Evolutionary conservation across 2,888 invertebrate species (phyloP).

Genomic region (Dicyrtoma fusca): DNA sequence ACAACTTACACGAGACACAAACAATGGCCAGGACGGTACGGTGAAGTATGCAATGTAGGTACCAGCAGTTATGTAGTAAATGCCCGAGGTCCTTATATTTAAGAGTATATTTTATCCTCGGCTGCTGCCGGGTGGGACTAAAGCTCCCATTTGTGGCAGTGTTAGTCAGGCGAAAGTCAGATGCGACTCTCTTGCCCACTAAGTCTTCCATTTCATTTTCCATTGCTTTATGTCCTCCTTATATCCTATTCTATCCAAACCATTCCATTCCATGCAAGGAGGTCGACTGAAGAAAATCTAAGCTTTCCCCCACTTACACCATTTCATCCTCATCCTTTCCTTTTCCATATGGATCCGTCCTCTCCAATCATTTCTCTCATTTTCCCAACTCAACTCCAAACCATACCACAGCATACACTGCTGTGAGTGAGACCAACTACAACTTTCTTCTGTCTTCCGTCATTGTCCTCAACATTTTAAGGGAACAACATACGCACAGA

Average conservation of each 20-base stretch:
- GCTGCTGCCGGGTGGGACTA: not conserved
- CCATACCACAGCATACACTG: not conserved
- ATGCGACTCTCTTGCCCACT: conserved; percentile 5
- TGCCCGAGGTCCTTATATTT: too few species aligned
- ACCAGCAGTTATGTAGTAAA: too few species aligned
- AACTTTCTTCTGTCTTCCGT: too few species aligned
- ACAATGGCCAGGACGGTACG: too few species aligned
- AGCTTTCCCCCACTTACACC: not conserved
- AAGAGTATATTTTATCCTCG: too few species aligned
- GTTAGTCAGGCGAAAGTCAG: conserved; percentile 17
- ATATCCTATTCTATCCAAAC: too few species aligned
- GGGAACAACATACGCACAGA: too few species aligned
- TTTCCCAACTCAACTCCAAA: not conserved
- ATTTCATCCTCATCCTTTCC: too few species aligned
- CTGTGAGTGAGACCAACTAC: too few species aligned
- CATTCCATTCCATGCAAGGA: too few species aligned
- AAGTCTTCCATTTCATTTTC: conserved; percentile 24
- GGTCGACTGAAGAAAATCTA: conserved; percentile 9
- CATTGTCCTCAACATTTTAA: too few species aligned
- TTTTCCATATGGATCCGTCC: not conserved
- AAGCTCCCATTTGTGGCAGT: conserved; percentile 13
- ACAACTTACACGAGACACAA: not conserved
- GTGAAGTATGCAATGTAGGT: too few species aligned
- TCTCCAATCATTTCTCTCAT: conserved; percentile 16
- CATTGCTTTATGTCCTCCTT: conserved; percentile 1